phyloP scores from a whole-genome alignment of 2,113 vertebrate species.

The Isichthys henryi region DNA sequence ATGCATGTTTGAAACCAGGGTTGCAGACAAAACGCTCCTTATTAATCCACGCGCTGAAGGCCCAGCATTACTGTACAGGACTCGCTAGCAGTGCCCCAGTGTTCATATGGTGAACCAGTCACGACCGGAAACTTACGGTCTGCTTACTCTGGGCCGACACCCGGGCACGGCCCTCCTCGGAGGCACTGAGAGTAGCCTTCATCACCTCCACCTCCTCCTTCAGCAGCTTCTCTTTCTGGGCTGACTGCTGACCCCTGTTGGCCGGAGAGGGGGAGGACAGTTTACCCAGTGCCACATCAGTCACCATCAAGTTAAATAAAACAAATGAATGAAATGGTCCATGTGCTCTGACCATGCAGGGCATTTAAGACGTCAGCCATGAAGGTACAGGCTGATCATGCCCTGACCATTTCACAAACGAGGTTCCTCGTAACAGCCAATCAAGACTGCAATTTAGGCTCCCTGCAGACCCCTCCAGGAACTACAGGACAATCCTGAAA shows the following conservation, averaged over 20 bases:
- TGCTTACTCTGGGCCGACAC: conserved; percentile 64
- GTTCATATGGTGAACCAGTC: neutral
- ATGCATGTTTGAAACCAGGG: neutral
- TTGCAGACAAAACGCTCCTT: neutral
- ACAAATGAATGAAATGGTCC: neutral
- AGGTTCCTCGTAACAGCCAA: neutral
- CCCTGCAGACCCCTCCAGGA: neutral
- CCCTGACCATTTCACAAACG: neutral
- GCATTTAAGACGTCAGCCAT: neutral
- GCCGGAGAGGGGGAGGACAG: neutral
- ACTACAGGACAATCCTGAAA: neutral
- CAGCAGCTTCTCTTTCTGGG: conserved; percentile 67
- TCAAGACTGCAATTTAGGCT: neutral
- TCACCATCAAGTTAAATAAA: neutral
- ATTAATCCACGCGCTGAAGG: neutral
- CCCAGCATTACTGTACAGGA: neutral
- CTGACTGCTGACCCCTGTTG: conserved; percentile 69
- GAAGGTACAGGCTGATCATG: neutral
- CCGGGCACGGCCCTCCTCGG: conserved; percentile 64
- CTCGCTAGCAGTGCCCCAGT: no score
- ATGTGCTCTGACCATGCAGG: neutral
- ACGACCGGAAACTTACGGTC: conserved; percentile 53
- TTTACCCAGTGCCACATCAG: neutral
- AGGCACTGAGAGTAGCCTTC: conserved; percentile 63
- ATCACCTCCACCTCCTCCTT: conserved; percentile 86